These are phyloP conservation scores for Rhinolophus ferrumequinum DNA, from an alignment of 2,113 vertebrate species.

Conservation along the genomic window DNA sequence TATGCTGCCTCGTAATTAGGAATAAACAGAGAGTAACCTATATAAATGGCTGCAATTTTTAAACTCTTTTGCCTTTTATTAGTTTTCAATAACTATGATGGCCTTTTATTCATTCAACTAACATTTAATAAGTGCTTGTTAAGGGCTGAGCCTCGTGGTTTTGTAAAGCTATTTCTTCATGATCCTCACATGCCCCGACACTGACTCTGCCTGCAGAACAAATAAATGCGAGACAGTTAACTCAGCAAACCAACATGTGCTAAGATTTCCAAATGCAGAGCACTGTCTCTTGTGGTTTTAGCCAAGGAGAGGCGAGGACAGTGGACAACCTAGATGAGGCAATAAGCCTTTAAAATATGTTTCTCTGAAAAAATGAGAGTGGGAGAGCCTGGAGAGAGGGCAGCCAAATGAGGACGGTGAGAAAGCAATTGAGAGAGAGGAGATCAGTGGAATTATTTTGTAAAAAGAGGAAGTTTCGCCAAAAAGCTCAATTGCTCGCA, in stretches of 20 bases:
- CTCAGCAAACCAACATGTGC: not conserved
- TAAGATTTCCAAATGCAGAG: not conserved
- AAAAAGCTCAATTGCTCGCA: not conserved
- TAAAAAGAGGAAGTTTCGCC: not conserved
- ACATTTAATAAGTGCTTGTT: not conserved
- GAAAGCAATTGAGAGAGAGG: not conserved
- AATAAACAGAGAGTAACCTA: conserved; percentile 22
- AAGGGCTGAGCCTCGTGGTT: not conserved
- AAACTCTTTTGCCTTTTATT: conserved; percentile 31
- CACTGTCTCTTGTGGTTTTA: not conserved
- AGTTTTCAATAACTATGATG: not conserved
- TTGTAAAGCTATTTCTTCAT: not conserved
- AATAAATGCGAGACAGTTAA: not conserved
- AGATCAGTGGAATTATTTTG: not conserved
- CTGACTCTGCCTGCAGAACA: not conserved
- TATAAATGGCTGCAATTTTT: conserved; percentile 3
- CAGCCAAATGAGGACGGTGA: not conserved
- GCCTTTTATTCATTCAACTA: conserved; percentile 41
- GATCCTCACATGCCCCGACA: not conserved
- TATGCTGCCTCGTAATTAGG: not conserved
- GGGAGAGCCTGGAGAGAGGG: not conserved
- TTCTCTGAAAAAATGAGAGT: not conserved
- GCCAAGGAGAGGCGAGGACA: not conserved
- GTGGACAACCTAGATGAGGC: not conserved
- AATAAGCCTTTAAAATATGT: not conserved